phyloP scores from a whole-genome alignment of 2,888 invertebrate genomes.

The Drosophila niveifrons region DNA sequence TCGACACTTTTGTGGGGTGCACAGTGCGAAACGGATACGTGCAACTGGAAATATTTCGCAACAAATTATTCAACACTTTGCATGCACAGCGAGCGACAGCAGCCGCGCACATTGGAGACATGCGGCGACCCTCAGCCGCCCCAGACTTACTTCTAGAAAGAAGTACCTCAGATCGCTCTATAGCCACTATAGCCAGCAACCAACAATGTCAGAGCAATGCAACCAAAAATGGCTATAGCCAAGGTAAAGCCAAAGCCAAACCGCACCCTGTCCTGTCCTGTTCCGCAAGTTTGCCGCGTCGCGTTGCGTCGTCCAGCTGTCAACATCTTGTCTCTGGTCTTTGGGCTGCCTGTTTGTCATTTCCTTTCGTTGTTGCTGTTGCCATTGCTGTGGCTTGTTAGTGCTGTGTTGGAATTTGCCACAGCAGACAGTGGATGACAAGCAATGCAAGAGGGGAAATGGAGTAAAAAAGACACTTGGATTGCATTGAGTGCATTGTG shows the following conservation, averaged over 20 bases:
- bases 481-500: conserved; percentile 29
- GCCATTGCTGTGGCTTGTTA: conserved; percentile 61
- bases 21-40: conserved; percentile 52
- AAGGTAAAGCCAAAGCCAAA: conserved; percentile 16
- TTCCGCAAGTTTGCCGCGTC: not conserved
- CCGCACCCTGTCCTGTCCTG: not conserved
- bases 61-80: conserved; percentile 84
- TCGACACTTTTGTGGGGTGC: conserved; percentile 57
- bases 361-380: conserved; percentile 61
- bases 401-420: conserved; percentile 71
- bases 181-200: not conserved
- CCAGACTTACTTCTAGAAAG: conserved; percentile 31
- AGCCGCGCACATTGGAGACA: conserved; percentile 34
- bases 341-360: conserved; percentile 73
- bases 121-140: conserved; percentile 62
- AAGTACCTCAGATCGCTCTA: not conserved
- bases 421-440: conserved; percentile 51
- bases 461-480: conserved; percentile 1
- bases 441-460: not conserved
- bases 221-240: conserved; percentile 5
- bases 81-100: conserved; percentile 62
- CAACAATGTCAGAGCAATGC: not conserved
- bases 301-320: conserved; percentile 42
- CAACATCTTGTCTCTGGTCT: conserved; percentile 70
- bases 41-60: conserved; percentile 82